Percentiles rank a stretch among this genome's conserved stretches.
These are phyloP conservation scores for Tiphia femorata DNA, from an alignment of 2,888 invertebrate genomes.

Conservation along the genomic window DNA sequence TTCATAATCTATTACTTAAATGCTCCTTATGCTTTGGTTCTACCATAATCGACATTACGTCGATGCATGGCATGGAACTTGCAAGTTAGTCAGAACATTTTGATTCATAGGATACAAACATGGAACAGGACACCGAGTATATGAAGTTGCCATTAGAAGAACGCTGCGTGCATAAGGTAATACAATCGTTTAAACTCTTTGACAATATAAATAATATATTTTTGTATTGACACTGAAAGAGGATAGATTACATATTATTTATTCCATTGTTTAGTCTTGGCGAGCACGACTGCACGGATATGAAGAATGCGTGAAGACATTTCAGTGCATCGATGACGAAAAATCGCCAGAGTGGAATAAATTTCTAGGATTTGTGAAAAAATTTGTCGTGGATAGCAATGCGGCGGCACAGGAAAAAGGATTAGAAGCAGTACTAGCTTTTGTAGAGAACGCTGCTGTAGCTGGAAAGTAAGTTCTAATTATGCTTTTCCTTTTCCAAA, in stretches of 20 bases:
- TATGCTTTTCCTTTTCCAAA: too few relatives aligned
- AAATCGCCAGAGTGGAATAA: slow-evolving; percentile 95
- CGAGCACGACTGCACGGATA: slow-evolving; percentile 95
- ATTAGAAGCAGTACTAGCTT: slow-evolving; percentile 90
- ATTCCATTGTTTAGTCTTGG: slow-evolving; percentile 77
- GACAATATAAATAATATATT: background rate
- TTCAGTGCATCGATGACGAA: slow-evolving; percentile 90
- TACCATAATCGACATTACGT: too few relatives aligned
- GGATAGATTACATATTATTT: background rate
- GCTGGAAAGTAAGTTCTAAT: slow-evolving; percentile 79
- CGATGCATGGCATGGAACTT: too few relatives aligned
- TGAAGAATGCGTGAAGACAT: slow-evolving; percentile 91
- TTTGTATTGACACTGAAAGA: background rate
- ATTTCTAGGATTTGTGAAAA: slow-evolving; percentile 90
- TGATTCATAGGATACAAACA: slow-evolving; percentile 61
- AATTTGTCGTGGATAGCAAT: slow-evolving; percentile 95
- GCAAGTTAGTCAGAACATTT: background rate
- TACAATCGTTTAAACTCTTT: background rate
- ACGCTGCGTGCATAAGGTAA: slow-evolving; percentile 88
- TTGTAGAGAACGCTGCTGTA: slow-evolving; percentile 89
- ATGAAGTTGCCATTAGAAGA: slow-evolving; percentile 91
- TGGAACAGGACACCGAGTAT: slow-evolving; percentile 91
- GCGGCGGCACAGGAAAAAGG: slow-evolving; percentile 96
- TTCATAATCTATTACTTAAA: too few relatives aligned
- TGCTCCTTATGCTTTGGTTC: too few relatives aligned